Conservation (phyloP, 2,888 invertebrate species). For the Pemphredon lugubris region DNA sequence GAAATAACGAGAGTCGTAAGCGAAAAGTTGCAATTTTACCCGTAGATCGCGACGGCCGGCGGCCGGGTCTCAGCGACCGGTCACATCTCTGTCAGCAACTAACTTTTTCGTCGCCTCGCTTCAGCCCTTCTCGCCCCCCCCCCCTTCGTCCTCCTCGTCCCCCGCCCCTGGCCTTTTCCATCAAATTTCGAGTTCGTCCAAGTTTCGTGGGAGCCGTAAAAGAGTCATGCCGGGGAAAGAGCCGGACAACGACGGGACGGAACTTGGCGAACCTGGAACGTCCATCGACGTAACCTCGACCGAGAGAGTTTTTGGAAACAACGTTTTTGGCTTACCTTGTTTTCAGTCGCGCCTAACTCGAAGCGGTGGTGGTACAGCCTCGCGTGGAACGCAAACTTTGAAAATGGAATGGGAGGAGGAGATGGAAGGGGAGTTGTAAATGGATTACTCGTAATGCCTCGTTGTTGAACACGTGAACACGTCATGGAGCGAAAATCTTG, state of each 20-base stretch:
- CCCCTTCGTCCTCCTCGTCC: too few species aligned
- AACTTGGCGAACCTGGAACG: background rate
- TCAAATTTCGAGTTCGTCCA: background rate
- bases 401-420: background rate
- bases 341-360: too few species aligned
- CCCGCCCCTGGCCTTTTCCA: background rate
- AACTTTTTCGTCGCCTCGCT: constrained; percentile 1
- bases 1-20: constrained; percentile 15
- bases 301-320: too few species aligned
- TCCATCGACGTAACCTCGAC: background rate
- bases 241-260: background rate
- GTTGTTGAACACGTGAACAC: too few species aligned
- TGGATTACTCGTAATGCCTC: too few species aligned
- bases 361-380: too few species aligned
- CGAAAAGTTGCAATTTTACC: constrained; percentile 13
- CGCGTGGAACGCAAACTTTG: background rate
- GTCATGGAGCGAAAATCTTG: too few species aligned
- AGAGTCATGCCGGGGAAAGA: too few species aligned
- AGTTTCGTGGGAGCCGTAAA: background rate
- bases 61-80: background rate
- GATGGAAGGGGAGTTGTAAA: constrained; percentile 5
- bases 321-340: too few species aligned
- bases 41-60: constrained; percentile 3
- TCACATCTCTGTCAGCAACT: background rate
- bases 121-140: background rate